Base-by-base conservation (phyloP, 1,140 invertebrate genomes). In the Saccostrea echinata region DNA sequence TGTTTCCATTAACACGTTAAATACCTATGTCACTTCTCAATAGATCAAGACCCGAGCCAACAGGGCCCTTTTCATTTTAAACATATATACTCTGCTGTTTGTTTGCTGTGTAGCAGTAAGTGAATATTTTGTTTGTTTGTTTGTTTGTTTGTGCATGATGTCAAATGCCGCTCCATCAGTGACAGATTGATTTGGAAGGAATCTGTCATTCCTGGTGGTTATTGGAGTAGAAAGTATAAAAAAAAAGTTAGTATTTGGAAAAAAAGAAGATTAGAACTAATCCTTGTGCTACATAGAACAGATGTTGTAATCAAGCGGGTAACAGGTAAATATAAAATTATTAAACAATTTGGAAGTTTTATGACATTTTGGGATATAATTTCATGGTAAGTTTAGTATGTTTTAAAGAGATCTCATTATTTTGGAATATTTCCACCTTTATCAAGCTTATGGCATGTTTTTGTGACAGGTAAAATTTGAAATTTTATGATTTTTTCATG, bases 1-100 rank as follows among this genome's bases (percentile, higher is more conserved):
- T 76, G 68, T 76, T 76, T 76, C 68, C 68, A 76, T 76, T 76
- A 76, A 76, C 68, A 76, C 68, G 68, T 76, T 76, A 76, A 76
- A 76, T 76, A 76, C 68, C 68, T 76, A 76, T 76, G 68, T 76
- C 68, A 76, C 68, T 76, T 76, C 68, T 33, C 68, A 76, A 76
- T 76, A 76, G 68, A 76, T 33, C 68, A 27, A 76, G 68, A 30
- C 24, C 30, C 16, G 12, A 33, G 57, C 57, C 57, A 64, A 30
- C 68, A 76, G 24, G 27, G 27, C 27, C 24, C 24, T 76, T 76
- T 76, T 76, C 68, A 76, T 76, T 76, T 76, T 76, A 76, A 76
- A 76, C 27, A 30, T 11, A 76, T 33, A 33, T 27, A 76, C 68
- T 33, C 27, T 30, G 27, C 68, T 76, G 68, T 33, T 33, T 30